Base-by-base conservation (phyloP, 2,113 vertebrate species). In the Melanostigma gelatinosum region DNA sequence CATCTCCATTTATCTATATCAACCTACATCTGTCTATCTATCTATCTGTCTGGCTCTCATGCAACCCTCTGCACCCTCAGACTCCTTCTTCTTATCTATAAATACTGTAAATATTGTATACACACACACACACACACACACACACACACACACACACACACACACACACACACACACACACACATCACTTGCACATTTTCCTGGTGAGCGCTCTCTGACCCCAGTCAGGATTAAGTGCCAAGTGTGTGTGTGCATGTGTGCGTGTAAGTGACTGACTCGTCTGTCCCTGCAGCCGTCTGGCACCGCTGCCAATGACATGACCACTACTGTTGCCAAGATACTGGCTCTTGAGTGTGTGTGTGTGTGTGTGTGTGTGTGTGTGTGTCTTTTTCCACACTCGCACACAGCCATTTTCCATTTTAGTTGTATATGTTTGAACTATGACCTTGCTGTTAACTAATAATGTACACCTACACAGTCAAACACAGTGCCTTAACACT, bases 301-400 rank as follows among this genome's bases (percentile, higher is more conserved):
- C 89, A 91, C 87, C 86, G 84, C 82, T 88, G 62, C 78, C 83
- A 88, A 63, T 86, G 87, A 87, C 90, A 85, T 84, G 75, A 84
- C 71, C 87, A 62, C 27, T 68, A 54, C 54, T 69, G 90, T 85
- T 92, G 89, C 90, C 90, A 93, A 89, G 86, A 91, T 87, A 88
- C 84, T 48, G 67, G 64, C 46, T 65, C 16, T 55, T 36, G 4
- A 27, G 36, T 40, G 38, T 77, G 40, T 73, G 18, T 29, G 57
- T 60, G 38, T 80, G 50, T 84, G 82, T 80, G 55, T 62, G 15
- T 65, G 64, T 20, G 48, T n/a, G n/a, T n/a, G n/a, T n/a, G n/a
- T 52, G 6, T 18, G 20, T 8, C 5, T 11, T 57, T 12, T 72
- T 18, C 32, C 24, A 66, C 29, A 42, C 15, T 62, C 13, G 60